Base-by-base conservation (phyloP, 1,140 invertebrate genomes). In the Papilio polytes region DNA sequence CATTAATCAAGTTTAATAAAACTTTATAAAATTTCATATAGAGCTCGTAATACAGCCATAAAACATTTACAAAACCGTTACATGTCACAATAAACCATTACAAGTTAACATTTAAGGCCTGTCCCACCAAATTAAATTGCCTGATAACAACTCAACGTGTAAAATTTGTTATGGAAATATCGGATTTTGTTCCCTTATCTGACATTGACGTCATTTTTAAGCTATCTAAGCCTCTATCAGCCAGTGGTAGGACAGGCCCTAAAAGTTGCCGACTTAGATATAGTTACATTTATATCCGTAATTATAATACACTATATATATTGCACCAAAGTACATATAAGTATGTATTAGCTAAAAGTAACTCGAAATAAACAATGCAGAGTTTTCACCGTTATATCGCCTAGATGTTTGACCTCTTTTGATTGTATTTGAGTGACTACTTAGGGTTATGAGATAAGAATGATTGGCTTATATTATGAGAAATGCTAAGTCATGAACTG, bases 1-100 rank as follows among this genome's bases (percentile, higher is more conserved):
- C 15, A 36, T 22, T 1, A 26, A 70, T 70, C 22, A 36, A 70
- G 26, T 70, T 70, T 70, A 70, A 70, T 70, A 70, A 36, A 26
- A 70, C 63, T 70, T 70, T 70, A 70, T 70, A 36, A 70, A 70
- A 70, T 18, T 31, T 70, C 26, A 70, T 70, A 70, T 31, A 70
- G 9, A 70, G 12, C 63, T 36, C 26, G 63, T 70, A 70, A 63
- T 70, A 1, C 22, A 63, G 26, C 26, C 36, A 70, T 70, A 70
- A 70, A 70, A 70, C 63, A 70, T 70, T 70, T 70, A 70, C 63
- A 70, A 70, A 70, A 31, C 63, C 63, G 13, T 31, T 31, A 31
- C 13, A 70, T 22, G 56, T 20, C 9, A 31, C 63, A 31, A 31
- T 36, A 31, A 70, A 31, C 22, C 59, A 4, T 59, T 31, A 70